phyloP scores from a whole-genome alignment of 1,140 invertebrate genomes.

The Sminthurinus signatus region DNA sequence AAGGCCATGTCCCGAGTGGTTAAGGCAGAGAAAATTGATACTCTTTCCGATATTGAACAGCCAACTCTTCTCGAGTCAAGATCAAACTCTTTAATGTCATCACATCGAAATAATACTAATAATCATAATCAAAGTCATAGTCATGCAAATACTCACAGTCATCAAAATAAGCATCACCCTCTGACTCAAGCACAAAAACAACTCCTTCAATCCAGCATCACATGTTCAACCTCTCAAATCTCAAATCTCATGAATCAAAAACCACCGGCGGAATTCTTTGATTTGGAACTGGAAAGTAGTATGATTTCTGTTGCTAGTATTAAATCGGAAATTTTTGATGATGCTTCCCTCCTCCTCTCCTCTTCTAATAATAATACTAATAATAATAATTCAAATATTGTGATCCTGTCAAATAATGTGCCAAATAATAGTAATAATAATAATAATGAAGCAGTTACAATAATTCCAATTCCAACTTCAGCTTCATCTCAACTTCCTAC shows the following conservation, averaged over 20 bases:
- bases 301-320: slow-evolving; percentile 79
- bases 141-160: too few species aligned
- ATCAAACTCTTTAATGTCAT: too few species aligned
- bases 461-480: not conserved
- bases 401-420: too few species aligned
- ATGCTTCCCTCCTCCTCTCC: slow-evolving; percentile 18
- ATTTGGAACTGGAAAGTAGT: slow-evolving; percentile 68
- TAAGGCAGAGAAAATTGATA: not conserved
- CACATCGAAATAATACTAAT: too few species aligned
- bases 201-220: not conserved
- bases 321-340: slow-evolving; percentile 64
- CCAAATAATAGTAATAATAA: too few species aligned
- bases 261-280: slow-evolving; percentile 44
- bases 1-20: slow-evolving; percentile 3
- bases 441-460: not conserved
- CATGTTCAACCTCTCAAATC: not conserved
- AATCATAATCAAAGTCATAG: too few species aligned
- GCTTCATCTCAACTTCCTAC: not conserved
- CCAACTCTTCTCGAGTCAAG: too few species aligned
- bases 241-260: slow-evolving; percentile 16
- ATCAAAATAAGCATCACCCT: too few species aligned
- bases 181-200: too few species aligned
- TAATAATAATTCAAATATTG: too few species aligned
- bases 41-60: slow-evolving; percentile 3
- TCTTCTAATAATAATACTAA: too few species aligned